These are phyloP conservation scores for Petromus typicus DNA, from an alignment of 2,113 vertebrate genomes.

Conservation along the genomic window DNA sequence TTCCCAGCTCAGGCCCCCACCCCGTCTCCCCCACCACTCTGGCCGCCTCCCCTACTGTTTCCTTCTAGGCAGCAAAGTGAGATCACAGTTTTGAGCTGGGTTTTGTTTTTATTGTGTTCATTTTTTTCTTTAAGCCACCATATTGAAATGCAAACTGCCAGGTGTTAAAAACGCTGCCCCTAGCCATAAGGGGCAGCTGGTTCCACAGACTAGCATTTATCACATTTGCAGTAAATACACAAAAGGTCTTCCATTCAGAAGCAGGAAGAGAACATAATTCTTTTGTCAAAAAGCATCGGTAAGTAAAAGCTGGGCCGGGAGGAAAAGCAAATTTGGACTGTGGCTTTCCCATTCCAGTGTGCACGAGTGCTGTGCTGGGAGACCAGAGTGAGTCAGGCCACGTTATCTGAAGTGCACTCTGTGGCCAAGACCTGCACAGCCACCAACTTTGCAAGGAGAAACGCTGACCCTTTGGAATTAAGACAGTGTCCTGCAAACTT, in stretches of 20 bases:
- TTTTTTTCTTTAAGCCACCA: constrained; percentile 63
- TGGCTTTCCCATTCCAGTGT: not conserved
- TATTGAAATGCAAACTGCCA: constrained; percentile 78
- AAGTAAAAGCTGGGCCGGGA: constrained; percentile 27
- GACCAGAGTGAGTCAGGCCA: not conserved
- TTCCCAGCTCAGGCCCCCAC: not conserved
- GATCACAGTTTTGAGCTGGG: constrained; percentile 51
- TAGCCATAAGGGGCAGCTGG: constrained; percentile 73
- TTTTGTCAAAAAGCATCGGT: constrained; percentile 75
- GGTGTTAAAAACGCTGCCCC: constrained; percentile 73
- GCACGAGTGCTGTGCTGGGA: not conserved
- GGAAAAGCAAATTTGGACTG: not conserved
- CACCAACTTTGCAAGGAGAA: not conserved
- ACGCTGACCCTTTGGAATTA: not conserved
- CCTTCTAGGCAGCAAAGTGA: constrained; percentile 47
- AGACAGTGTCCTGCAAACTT: not conserved
- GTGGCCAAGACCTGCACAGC: not conserved
- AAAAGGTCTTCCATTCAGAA: constrained; percentile 79
- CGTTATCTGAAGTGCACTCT: not conserved
- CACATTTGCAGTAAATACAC: constrained; percentile 78
- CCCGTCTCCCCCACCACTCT: too few species aligned
- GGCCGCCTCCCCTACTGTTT: not conserved
- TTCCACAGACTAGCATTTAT: constrained; percentile 71
- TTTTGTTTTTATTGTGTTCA: constrained; percentile 58
- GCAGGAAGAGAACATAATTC: constrained; percentile 75